Conservation (phyloP, 2,113 vertebrate species). For the Leptobrachium ailaonicum region DNA sequence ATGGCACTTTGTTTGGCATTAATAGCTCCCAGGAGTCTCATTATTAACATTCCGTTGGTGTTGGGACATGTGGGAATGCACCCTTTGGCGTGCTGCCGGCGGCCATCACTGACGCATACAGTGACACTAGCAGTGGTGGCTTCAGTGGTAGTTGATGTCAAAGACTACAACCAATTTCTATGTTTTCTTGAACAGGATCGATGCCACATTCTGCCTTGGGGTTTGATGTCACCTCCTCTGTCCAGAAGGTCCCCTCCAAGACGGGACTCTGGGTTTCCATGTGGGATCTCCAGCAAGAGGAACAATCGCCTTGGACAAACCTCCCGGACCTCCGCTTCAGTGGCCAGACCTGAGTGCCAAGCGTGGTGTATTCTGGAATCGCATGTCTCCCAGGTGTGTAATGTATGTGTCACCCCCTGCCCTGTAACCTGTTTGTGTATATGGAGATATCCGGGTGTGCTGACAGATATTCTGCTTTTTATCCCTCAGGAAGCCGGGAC, state of each 20-base stretch:
- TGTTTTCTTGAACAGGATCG: conserved; percentile 58
- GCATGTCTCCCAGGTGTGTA: conserved; percentile 81
- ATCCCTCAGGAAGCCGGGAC: conserved; percentile 77
- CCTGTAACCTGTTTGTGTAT: not conserved
- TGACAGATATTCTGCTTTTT: not conserved
- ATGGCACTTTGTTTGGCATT: too few species aligned
- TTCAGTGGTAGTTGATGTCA: too few species aligned
- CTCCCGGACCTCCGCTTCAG: conserved; percentile 54
- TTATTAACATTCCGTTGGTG: too few species aligned
- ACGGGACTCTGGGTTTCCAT: conserved; percentile 49
- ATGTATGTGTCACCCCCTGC: not conserved
- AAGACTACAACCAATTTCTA: conserved; percentile 17
- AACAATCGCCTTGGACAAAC: conserved; percentile 27
- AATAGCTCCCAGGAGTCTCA: too few species aligned
- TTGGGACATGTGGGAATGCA: too few species aligned
- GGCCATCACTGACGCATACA: too few species aligned
- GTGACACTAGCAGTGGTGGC: too few species aligned
- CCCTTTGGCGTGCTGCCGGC: too few species aligned
- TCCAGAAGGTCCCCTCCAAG: conserved; percentile 43
- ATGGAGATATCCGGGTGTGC: too few species aligned
- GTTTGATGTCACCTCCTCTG: conserved; percentile 29
- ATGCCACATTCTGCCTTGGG: conserved; percentile 43
- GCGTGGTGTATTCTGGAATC: conserved; percentile 75
- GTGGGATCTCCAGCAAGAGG: conserved; percentile 45
- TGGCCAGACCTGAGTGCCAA: conserved; percentile 63